Evolutionary conservation across 2,113 vertebrate genomes (phyloP), one percentile per base, ranked within the genome.

Genomic region (Proteles cristata): DNA sequence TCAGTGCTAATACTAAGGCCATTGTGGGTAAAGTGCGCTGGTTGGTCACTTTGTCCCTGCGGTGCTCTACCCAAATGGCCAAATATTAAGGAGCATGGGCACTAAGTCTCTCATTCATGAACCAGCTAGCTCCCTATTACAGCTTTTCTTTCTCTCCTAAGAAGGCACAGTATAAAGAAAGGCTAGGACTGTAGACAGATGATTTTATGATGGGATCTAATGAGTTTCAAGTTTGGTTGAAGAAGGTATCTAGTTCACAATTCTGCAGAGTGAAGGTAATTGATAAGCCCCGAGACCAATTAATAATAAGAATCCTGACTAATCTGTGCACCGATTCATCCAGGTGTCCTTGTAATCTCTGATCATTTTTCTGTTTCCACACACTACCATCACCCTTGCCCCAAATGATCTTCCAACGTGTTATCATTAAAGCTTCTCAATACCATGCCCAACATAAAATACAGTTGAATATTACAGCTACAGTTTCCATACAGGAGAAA

Each of bases 261-360:
- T 85, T 94, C 53, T 94, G 53, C 63, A 77, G 28, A 66, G 19
- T 87, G 66, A 82, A 93, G 26, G n/a, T 87, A 11, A 55, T 77
- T 39, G 53, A n/a, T 90, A 83, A 94, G 7, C 74, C 80, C 48
- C 39, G 39, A 82, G 39, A 69, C 76, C 55, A 66, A 26, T 63
- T 96, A 77, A 23, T 93, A 66, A 81, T 69, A 61, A 91, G 74
- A 80, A 94, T 28, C 71, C 79, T 74, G 11, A 89, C 35, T 85
- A 71, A 28, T 84, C 65, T 4, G 23, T 39, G 53, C 74, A 35
- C 33, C n/a, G 6, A 77, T 88, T 93, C 96, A 87, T 23, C 80
- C 61, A 50, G 31, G 11, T 94, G 9, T 88, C 58, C 2, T 85
- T 58, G 31, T 92, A 43, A 66, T 90, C 83, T 76, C 43, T 87